These are phyloP conservation scores for Pseudoips prasinana DNA, from an alignment of 2,888 invertebrate species.

Conservation along the genomic window DNA sequence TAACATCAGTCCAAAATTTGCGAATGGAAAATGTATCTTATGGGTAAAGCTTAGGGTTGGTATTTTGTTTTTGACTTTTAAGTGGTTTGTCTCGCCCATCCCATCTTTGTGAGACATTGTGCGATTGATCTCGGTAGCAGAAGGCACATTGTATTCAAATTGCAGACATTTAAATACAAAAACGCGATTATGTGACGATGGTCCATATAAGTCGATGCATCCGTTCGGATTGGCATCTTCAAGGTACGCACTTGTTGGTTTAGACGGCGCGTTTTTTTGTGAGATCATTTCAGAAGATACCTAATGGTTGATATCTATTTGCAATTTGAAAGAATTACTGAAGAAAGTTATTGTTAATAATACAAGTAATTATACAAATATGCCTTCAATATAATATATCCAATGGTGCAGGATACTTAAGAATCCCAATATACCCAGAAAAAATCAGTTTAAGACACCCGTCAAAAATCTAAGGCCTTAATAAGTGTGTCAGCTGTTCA, in stretches of 20 bases:
- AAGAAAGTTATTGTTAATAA: too few species aligned
- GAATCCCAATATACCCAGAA: too few species aligned
- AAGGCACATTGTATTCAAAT: conserved; percentile 77
- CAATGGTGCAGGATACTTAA: too few species aligned
- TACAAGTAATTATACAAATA: too few species aligned
- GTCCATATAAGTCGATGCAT: conserved; percentile 63
- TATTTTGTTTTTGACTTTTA: conserved; percentile 14
- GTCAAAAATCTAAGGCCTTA: too few species aligned
- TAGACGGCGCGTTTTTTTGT: conserved; percentile 21
- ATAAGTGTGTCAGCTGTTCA: too few species aligned
- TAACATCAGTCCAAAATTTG: conserved; percentile 3
- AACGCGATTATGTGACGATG: conserved; percentile 78
- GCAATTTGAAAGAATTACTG: too few species aligned
- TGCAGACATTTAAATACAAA: conserved; percentile 77
- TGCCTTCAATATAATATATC: too few species aligned
- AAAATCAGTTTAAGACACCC: too few species aligned
- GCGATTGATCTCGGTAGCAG: conserved; percentile 67
- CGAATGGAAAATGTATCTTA: conserved; percentile 8
- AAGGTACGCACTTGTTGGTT: conserved; percentile 45
- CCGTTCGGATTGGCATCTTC: conserved; percentile 68
- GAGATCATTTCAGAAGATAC: too few species aligned
- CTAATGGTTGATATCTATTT: too few species aligned
- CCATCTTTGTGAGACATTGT: conserved; percentile 59
- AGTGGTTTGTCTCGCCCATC: conserved; percentile 58
- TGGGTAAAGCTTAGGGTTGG: background rate